Evolutionary conservation across 2,888 invertebrate genomes (phyloP), one percentile per base, ranked within the genome.

Genomic region (Ochropleura leucogaster): DNA sequence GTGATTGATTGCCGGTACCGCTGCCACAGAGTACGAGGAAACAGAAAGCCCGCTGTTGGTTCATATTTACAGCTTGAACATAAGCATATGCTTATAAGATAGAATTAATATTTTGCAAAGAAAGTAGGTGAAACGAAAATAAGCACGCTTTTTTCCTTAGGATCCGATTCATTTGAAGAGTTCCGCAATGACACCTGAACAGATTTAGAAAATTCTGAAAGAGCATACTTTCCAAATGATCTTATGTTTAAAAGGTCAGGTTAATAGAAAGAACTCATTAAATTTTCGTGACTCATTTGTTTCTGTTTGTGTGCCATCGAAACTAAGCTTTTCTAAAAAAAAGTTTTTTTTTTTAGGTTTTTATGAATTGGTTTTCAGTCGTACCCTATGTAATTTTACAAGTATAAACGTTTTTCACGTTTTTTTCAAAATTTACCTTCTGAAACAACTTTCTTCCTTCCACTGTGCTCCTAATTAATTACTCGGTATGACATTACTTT

Each of bases 1-100:
- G 90, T 92, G 93, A 92, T 92, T 90, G 93, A 92, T 92, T 89
- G 86, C 89, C 78, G 73, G 82, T 75, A 82, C 80, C 80, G 82
- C 74, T 74, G n/a, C 60, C 69, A 16, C 40, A 4, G 5, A 16
- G 14, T 18, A 53, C 18, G n/a, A n/a, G 14, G 1, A 4, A n/a
- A 14, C 69, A 84, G 69, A 81, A 82, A 67, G 8, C 1, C 2
- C 18, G 53, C 12, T 55, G 4, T 12, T 20, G 9, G 12, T 44
- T 42, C 1, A 51, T 40, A 18, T 40, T 44, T 42, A 44, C 20
- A 18, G 18, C 6, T 5, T 14, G 14, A 7, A n/a, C 9, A 53
- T 18, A 18, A 47, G 8, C 40, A 40, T 68, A 7, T 30, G 30
- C n/a, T 30, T 57, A 3, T 30, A 30, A 30, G 14, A 57, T 30